Conservation (phyloP, 2,797 vertebrate species). For the Peromyscus eremicus region DNA sequence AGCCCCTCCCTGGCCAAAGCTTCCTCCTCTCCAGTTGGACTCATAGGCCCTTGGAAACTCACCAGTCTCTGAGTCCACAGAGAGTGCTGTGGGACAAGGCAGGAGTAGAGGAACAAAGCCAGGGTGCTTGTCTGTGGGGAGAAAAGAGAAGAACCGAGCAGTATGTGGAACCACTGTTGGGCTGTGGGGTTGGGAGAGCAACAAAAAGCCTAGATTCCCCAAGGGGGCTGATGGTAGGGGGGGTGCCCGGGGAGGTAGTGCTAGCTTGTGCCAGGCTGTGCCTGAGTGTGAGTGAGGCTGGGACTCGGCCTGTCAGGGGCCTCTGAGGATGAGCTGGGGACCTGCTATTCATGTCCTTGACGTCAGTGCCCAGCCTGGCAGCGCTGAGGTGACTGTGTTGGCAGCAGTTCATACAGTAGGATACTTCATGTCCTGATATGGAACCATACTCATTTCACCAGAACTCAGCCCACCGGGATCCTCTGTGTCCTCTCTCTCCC, state of each 20-base stretch:
- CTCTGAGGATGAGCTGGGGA: neutral
- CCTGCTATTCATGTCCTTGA: slow-evolving; percentile 56
- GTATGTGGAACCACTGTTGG: neutral
- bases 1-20: neutral
- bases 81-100: slow-evolving; percentile 22
- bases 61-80: neutral
- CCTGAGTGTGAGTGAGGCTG: neutral
- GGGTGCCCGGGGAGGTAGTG: neutral
- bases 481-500: neutral
- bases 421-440: slow-evolving; percentile 40
- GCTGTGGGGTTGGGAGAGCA: neutral
- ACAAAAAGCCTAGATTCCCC: neutral
- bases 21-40: slow-evolving; percentile 34
- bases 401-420: slow-evolving; percentile 61
- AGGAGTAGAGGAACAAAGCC: neutral
- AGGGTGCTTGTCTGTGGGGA: neutral
- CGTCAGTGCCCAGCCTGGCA: neutral
- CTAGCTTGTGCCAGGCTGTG: neutral
- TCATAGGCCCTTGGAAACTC: neutral
- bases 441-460: slow-evolving; percentile 67
- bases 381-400: neutral
- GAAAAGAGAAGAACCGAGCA: slow-evolving; percentile 6
- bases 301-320: neutral
- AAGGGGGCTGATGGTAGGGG: neutral
- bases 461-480: neutral